phyloP scores from a whole-genome alignment of 2,888 invertebrate species.

The Ophonus ardosiacus region DNA sequence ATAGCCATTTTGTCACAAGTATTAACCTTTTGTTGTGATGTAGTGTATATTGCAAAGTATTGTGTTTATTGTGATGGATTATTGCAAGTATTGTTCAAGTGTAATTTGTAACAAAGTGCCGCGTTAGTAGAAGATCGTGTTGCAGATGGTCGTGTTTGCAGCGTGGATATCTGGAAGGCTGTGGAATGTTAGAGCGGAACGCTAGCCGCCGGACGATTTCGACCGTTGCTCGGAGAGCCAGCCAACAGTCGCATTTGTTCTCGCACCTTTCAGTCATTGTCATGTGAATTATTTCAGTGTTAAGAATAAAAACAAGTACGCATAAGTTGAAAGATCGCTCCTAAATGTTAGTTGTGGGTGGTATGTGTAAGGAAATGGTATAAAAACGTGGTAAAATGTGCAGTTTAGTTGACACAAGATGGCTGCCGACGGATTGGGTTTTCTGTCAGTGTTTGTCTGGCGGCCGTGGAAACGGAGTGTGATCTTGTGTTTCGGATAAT shows the following conservation, averaged over 20 bases:
- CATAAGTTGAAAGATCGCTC: conserved; percentile 66
- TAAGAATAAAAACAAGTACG: conserved; percentile 67
- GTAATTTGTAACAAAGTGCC: conserved; percentile 60
- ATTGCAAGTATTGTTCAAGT: conserved; percentile 66
- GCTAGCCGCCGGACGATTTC: conserved; percentile 71
- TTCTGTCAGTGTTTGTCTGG: conserved; percentile 66
- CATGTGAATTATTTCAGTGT: conserved; percentile 69
- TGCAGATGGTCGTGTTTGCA: conserved; percentile 69
- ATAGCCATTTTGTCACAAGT: conserved; percentile 76
- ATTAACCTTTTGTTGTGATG: conserved; percentile 77
- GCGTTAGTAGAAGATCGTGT: conserved; percentile 77
- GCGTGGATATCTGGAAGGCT: conserved; percentile 66
- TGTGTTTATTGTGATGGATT: conserved; percentile 72
- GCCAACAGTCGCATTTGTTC: conserved; percentile 68
- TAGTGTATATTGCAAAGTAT: conserved; percentile 73
- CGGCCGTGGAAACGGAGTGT: conserved; percentile 55
- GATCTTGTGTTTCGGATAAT: conserved; percentile 39
- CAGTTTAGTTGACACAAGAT: conserved; percentile 73
- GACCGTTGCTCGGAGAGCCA: conserved; percentile 69
- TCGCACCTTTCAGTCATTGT: conserved; percentile 69
- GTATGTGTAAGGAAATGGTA: conserved; percentile 74
- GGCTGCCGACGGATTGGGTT: conserved; percentile 74
- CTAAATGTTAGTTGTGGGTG: conserved; percentile 66
- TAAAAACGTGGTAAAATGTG: conserved; percentile 72
- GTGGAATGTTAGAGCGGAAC: conserved; percentile 68